Base-by-base conservation (phyloP, 1,140 invertebrate species). In the Zaprionus lachaisei region DNA sequence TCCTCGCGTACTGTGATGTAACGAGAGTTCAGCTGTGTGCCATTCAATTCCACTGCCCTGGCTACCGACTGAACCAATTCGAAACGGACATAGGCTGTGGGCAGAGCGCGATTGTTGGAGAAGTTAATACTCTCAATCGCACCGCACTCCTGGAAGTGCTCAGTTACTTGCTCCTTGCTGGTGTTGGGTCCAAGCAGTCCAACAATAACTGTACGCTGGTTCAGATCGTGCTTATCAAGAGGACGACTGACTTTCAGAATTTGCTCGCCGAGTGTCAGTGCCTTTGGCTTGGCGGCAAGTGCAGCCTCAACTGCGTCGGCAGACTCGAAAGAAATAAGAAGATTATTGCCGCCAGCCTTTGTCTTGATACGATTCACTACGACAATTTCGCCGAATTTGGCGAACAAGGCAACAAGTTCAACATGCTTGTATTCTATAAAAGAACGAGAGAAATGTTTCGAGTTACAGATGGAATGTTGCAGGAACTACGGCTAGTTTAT, bases 361-460 rank as follows among this genome's bases (percentile, higher is more conserved):
- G 26, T 26, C 22, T 56, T 68, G 5, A 76, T 14, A 9, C 76
- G 74, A 55, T 79, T 55, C 4, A 92, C 6, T 0, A 71, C 15
- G 5, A 54, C 2, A 26, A 92, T 69, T 0, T 63, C 56, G 2
- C 91, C 91, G 34, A 81, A 92, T 66, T 92, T 91, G 20, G 78
- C 31, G 26, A 92, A 86, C 4, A 81, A 4, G 7, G 69, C 81
- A 26, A 91, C 49, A 11, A 91, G 1, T 1, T 92, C 86, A 1
- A 65, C 28, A 54, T 81, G 70, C 20, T 76, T 80, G 38, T 58
- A 83, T 2, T 63, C 91, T 92, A 57, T 0, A 62, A 28, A 54
- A 38, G 9, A 4, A 26, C 15, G 22, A 17, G 54, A 20, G 22
- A 11, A 7, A 44, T 51, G 20, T 51, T 17, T 6, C 12, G 2